Evolutionary conservation across 2,797 vertebrate genomes (phyloP).

Genomic region (Gambusia yucatana): DNA sequence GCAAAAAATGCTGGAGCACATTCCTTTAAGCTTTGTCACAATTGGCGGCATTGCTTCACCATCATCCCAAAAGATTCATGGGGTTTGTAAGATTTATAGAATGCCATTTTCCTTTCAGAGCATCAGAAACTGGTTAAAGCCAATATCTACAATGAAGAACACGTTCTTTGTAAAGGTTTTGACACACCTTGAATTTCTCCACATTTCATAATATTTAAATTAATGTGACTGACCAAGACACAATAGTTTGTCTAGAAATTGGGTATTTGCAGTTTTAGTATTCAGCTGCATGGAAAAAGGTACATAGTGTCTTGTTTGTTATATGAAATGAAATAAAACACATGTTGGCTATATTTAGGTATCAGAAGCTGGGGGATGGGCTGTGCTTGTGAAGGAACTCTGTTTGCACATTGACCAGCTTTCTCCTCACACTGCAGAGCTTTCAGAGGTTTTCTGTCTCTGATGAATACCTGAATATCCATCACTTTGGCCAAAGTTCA

Average conservation of each 20-base stretch:
- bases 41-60: conserved; percentile 53
- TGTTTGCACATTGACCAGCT: neutral
- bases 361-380: too few species aligned
- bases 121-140: neutral
- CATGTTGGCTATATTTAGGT: too few species aligned
- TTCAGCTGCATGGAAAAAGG: too few species aligned
- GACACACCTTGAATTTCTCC: neutral
- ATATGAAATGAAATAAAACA: too few species aligned
- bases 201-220: neutral
- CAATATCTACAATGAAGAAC: neutral
- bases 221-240: neutral
- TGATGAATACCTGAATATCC: neutral
- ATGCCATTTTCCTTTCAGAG: neutral
- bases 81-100: conserved; percentile 8
- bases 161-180: neutral
- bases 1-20: conserved; percentile 62
- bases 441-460: neutral
- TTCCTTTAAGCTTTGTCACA: conserved; percentile 66
- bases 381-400: neutral
- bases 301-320: too few species aligned
- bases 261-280: too few species aligned
- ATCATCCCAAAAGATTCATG: conserved; percentile 45
- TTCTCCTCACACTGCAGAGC: neutral
- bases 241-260: too few species aligned
- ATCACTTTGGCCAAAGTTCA: neutral